Evolutionary conservation across 64 coral and sea anemone species (phyloP), one percentile per base, ranked within the genome.

Genomic region (Trachythela sp.): DNA sequence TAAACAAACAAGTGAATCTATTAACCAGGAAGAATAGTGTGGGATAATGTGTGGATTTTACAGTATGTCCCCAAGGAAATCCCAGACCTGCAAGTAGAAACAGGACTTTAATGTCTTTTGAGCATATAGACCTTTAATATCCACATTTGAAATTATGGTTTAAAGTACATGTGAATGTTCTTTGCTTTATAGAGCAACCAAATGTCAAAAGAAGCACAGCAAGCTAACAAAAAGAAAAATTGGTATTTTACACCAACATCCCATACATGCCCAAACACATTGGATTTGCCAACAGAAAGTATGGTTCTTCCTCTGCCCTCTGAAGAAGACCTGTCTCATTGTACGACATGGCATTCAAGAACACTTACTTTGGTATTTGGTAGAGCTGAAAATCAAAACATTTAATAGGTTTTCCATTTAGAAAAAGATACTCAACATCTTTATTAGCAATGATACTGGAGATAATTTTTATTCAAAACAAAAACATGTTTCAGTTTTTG

Each of bases 181-280:
- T 1, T 52, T 52, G 49, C 9, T 52, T 52, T 52, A 52, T 20
- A 52, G 49, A 52, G 1, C 22, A 20, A 52, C 8, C 49, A 52
- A 20, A 11, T 52, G 49, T 52, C 49, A 52, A 52, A 52, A 52
- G 49, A 52, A 52, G 49, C 49, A 52, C 49, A 52, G 49, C 0
- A 72, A 72, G 15, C 26, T 72, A 1, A 72, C n/a, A 35, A 72
- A 26, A 72, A 72, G 33, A 72, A 27, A 29, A 72, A 31, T 31
- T 72, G 68, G n/a, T 72, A 77, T 76, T 89, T 89, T 20, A 52
- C 68, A 0, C 87, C 87, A 89, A 72, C 68, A 29, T 14, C 68
- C 24, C 88, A 90, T 64, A 90, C 88, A 36, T 90, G 88, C 52
- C 77, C 88, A 90, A 90, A 90, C 36, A 90, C 88, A 90, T 72